These are phyloP conservation scores for Mythimna vitellina DNA, from an alignment of 2,888 invertebrate genomes.

Conservation along the genomic window DNA sequence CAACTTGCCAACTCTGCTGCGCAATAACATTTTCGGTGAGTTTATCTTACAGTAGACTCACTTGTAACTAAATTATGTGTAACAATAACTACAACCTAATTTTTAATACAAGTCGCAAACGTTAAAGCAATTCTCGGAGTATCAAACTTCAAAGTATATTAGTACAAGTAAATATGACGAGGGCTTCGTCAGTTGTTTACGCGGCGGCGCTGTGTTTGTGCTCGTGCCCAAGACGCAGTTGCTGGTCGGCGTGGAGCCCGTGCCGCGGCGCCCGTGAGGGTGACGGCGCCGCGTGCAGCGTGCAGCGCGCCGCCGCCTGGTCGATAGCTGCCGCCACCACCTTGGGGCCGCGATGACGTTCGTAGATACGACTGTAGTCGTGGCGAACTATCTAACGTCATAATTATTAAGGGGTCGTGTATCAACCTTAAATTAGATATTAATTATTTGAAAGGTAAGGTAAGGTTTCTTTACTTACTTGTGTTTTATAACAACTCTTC, in stretches of 20 bases:
- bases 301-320: not conserved
- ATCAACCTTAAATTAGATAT: not conserved
- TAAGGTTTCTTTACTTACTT: not conserved
- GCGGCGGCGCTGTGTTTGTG: not conserved
- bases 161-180: not conserved
- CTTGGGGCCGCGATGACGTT: not conserved
- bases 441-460: not conserved
- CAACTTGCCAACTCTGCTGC: not conserved
- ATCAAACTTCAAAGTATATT: not conserved
- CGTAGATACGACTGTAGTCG: not conserved
- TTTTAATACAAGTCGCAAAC: not conserved
- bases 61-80: not conserved
- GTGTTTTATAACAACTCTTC: too few relatives aligned
- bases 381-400: not conserved
- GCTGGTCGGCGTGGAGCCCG: not conserved
- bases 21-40: constrained; percentile 23
- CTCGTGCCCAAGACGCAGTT: too few relatives aligned
- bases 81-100: not conserved
- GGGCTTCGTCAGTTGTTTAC: not conserved
- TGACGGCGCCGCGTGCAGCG: not conserved
- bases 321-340: not conserved
- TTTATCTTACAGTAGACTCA: not conserved
- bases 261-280: not conserved
- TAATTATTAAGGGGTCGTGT: not conserved
- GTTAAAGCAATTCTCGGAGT: not conserved